phyloP scores from a whole-genome alignment of 1,140 invertebrate species.

The Zaprionus capensis region DNA sequence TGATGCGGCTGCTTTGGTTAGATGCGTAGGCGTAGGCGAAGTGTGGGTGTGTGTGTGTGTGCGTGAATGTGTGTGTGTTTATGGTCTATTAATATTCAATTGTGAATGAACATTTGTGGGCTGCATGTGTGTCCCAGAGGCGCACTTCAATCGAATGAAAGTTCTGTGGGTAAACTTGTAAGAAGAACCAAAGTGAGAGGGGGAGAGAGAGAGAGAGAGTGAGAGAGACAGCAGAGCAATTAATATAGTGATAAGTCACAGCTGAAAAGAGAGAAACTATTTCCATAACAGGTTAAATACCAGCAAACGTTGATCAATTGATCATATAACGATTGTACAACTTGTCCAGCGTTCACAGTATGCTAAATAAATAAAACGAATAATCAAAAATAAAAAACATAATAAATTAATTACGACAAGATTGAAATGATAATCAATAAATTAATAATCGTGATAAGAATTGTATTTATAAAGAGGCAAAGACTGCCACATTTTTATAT shows the following conservation, averaged over 20 bases:
- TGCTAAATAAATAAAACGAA: too few species aligned
- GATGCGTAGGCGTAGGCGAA: neutral
- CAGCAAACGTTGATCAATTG: too few species aligned
- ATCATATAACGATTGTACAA: too few species aligned
- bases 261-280: neutral
- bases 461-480: too few species aligned
- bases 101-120: slow-evolving; percentile 42
- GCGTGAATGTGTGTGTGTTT: slow-evolving; percentile 32
- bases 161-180: neutral
- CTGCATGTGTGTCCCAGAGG: slow-evolving; percentile 31
- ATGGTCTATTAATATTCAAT: slow-evolving; percentile 65
- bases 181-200: neutral
- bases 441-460: too few species aligned
- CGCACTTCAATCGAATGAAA: slow-evolving; percentile 13
- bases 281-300: too few species aligned
- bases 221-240: neutral
- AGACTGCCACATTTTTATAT: too few species aligned
- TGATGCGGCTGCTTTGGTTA: slow-evolving; percentile 23
- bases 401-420: too few species aligned
- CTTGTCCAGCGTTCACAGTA: too few species aligned
- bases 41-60: slow-evolving; percentile 3
- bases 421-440: too few species aligned
- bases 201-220: too few species aligned
- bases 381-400: too few species aligned
- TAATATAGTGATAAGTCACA: neutral